phyloP scores from a whole-genome alignment of 2,888 invertebrate species.

The Erebia aethiops region DNA sequence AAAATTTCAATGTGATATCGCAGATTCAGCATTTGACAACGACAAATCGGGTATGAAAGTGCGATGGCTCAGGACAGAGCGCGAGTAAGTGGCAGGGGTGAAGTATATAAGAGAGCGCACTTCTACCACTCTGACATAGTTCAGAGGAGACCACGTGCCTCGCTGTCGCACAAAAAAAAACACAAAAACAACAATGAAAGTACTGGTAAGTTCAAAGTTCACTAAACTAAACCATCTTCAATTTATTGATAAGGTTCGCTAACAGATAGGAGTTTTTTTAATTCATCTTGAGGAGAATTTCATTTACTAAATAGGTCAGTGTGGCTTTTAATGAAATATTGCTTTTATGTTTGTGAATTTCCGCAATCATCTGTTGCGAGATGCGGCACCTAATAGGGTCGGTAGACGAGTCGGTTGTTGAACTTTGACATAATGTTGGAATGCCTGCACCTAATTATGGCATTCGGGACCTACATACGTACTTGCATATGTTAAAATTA shows the following conservation, averaged over 20 bases:
- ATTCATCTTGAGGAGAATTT: conserved; percentile 11
- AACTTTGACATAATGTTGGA: conserved; percentile 72
- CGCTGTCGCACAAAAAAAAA: conserved; percentile 60
- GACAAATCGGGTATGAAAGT: conserved; percentile 74
- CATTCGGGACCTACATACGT: conserved; percentile 23
- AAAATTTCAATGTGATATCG: conserved; percentile 45
- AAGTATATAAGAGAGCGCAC: conserved; percentile 78
- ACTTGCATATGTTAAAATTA: too few species aligned
- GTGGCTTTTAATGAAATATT: conserved; percentile 38
- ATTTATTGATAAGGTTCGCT: conserved; percentile 22
- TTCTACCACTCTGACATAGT: conserved; percentile 80
- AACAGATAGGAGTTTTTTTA: conserved; percentile 7
- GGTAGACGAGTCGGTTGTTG: conserved; percentile 58
- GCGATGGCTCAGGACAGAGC: conserved; percentile 68
- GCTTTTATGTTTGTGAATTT: conserved; percentile 49
- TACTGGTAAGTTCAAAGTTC: conserved; percentile 72
- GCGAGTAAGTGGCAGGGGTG: conserved; percentile 78
- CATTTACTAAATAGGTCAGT: conserved; percentile 36
- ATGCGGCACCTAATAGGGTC: conserved; percentile 64
- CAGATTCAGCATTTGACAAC: conserved; percentile 61
- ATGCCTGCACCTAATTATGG: conserved; percentile 59
- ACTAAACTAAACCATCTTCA: conserved; percentile 36
- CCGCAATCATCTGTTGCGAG: conserved; percentile 62
- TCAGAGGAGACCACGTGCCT: conserved; percentile 72
- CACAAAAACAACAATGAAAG: conserved; percentile 71